Conservation (phyloP, 2,888 invertebrate species). For the Brenthis hecate region DNA sequence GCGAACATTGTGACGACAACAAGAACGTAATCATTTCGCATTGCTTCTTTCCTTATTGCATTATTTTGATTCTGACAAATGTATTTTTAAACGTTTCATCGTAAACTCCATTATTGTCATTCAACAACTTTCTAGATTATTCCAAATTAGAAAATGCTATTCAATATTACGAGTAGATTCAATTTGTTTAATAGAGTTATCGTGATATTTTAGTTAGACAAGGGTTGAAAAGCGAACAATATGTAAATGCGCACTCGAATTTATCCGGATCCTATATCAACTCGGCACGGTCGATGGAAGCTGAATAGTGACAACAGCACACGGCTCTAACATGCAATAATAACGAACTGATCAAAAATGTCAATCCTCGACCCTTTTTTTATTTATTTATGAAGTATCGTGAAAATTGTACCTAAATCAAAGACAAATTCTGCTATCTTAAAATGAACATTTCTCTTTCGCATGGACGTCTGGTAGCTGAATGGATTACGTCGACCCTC, state of each 20-base stretch:
- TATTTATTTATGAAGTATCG: slow-evolving; percentile 45
- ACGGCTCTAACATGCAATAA: slow-evolving; percentile 66
- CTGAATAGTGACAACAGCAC: slow-evolving; percentile 66
- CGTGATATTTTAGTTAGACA: slow-evolving; percentile 38
- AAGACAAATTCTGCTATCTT: slow-evolving; percentile 81
- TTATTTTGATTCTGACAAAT: slow-evolving; percentile 43
- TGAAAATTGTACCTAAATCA: slow-evolving; percentile 76
- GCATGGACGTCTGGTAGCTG: slow-evolving; percentile 76
- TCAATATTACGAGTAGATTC: background rate
- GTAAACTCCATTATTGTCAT: background rate
- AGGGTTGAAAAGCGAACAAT: slow-evolving; percentile 53
- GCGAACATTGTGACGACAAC: slow-evolving; percentile 69
- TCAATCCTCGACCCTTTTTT: slow-evolving; percentile 64
- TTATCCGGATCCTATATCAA: slow-evolving; percentile 65
- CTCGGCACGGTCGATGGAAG: slow-evolving; percentile 58
- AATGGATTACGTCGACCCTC: slow-evolving; percentile 80
- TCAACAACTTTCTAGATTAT: background rate
- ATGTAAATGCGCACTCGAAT: slow-evolving; percentile 60
- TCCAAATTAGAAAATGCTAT: background rate
- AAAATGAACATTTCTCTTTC: slow-evolving; percentile 81
- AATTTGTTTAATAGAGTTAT: slow-evolving; percentile 28
- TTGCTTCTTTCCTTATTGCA: slow-evolving; percentile 41
- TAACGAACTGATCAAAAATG: slow-evolving; percentile 57
- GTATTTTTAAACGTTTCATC: slow-evolving; percentile 31
- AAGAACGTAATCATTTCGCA: slow-evolving; percentile 50